These are phyloP conservation scores for Coreius guichenoti DNA, from an alignment of 2,797 vertebrate genomes.

Conservation along the genomic window DNA sequence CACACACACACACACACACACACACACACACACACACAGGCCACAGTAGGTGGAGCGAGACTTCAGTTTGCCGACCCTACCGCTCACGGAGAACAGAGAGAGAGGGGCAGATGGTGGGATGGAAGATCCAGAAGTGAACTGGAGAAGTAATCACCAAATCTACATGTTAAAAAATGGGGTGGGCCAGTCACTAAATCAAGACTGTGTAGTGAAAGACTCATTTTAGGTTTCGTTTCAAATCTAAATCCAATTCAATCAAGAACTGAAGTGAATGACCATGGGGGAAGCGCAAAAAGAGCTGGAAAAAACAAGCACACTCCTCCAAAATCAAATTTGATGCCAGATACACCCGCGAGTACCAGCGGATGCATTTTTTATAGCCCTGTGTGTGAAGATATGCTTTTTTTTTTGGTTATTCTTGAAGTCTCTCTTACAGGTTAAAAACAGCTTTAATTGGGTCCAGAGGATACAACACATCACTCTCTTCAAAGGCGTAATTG, in stretches of 20 bases:
- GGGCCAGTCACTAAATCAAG: neutral
- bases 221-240: constrained; percentile 22
- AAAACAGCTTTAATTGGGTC: constrained; percentile 65
- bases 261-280: constrained; percentile 17
- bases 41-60: constrained; percentile 47
- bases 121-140: constrained; percentile 14
- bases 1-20: constrained; percentile 54
- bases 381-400: constrained; percentile 35
- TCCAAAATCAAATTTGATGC: constrained; percentile 47
- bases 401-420: constrained; percentile 50
- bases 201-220: constrained; percentile 12
- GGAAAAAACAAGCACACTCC: constrained; percentile 27
- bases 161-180: neutral
- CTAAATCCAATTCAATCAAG: constrained; percentile 13
- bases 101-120: neutral
- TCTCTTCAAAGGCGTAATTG: constrained; percentile 52
- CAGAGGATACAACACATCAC: constrained; percentile 54
- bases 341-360: constrained; percentile 31
- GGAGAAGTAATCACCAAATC: constrained; percentile 54
- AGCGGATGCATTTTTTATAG: constrained; percentile 60
- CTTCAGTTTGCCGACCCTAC: constrained; percentile 38
- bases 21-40: constrained; percentile 51
- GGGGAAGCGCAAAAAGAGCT: constrained; percentile 30
- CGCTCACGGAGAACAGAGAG: constrained; percentile 39
- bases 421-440: constrained; percentile 53